Base-by-base conservation (phyloP, 2,888 invertebrate species). In the Saturnia japonica region DNA sequence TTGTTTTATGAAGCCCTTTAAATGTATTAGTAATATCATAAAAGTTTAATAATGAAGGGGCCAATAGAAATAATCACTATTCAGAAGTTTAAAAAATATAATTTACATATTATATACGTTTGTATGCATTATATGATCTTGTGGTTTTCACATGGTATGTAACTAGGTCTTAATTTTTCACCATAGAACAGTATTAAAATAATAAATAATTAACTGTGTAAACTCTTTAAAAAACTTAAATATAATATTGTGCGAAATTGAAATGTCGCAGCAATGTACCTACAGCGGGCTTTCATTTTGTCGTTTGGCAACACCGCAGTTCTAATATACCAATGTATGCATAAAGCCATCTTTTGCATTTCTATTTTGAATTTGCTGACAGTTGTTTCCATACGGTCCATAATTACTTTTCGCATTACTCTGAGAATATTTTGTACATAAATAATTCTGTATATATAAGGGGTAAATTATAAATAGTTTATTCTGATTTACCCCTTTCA, bases 291-390 rank as follows among this genome's bases (percentile, higher is more conserved):
- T 77, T 81, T 80, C 71, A 78, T 81, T 79, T 73, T 78, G 80
- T 78, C 76, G 77, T 75, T 79, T 74, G 75, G 72, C 73, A 74
- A 72, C 73, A 72, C 64, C 47, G 67, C 62, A 67, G n/a, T 28
- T 42, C 34, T 40, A 60, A 19, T 68, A n/a, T 42, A 54, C 54
- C 11, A 54, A 11, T 54, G 54, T 57, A 64, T 72, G 57, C 45
- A 75, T 76, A 69, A 71, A 71, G 72, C 74, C 75, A 79, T 80
- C 77, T 80, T 81, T 82, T 80, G 73, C 70, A 71, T 74, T 80
- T 82, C 75, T 75, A 71, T 82, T 84, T 82, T 82, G 76, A 77
- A 80, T 83, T 81, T 79, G 76, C 73, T 73, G 70, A 72, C 73
- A 76, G 76, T 75, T 64, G 73, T 77, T 57, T 51, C 54, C 34